phyloP scores from a whole-genome alignment of 2,797 vertebrate species.

The Ibycter americanus region DNA sequence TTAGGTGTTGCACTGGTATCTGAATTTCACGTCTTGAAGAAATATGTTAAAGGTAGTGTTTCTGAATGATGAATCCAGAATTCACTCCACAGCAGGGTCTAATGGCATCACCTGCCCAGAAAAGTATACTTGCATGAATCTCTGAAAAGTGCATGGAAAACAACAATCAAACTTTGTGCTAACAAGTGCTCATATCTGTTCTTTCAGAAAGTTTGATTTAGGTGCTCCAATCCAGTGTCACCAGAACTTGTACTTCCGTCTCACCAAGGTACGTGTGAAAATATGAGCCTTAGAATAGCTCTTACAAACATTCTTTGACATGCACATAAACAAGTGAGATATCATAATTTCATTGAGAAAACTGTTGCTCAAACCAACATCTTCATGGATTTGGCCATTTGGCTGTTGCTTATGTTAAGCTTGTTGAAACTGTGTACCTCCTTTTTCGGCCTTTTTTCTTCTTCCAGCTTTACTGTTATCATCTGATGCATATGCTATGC shows the following conservation, averaged over 20 bases:
- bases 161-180: background rate
- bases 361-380: background rate
- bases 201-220: background rate
- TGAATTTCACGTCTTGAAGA: background rate
- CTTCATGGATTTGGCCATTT: background rate
- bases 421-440: fast-evolving
- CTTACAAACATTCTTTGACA: background rate
- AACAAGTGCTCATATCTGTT: background rate
- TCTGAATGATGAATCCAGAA: background rate
- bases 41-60: background rate
- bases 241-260: background rate
- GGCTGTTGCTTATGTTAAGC: background rate
- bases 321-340: background rate
- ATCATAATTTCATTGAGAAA: background rate
- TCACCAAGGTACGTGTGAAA: background rate
- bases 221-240: background rate
- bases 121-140: background rate
- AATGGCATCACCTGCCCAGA: background rate
- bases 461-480: background rate
- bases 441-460: background rate
- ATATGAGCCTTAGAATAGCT: background rate
- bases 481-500: background rate
- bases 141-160: background rate
- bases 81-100: background rate
- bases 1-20: background rate